Percentiles rank a stretch among this genome's conserved stretches.
Evolutionary conservation across 1,140 invertebrate species (phyloP).

Genomic region (Colletes gigas): DNA sequence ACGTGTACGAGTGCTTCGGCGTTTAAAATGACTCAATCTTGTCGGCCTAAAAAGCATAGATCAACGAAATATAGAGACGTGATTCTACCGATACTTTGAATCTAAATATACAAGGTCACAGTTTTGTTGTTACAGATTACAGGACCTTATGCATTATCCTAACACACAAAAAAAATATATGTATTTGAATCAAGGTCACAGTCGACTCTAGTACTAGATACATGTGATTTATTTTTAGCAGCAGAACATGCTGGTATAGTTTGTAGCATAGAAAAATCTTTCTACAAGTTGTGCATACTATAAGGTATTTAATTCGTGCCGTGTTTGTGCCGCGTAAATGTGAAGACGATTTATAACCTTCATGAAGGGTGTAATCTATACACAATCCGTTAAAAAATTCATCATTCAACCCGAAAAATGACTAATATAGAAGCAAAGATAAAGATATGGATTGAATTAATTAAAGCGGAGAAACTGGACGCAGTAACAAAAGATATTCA

Average conservation of each 20-base stretch:
- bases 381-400: slow-evolving; percentile 16
- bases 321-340: slow-evolving; percentile 29
- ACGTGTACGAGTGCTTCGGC: too few species aligned
- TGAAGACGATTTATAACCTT: slow-evolving; percentile 18
- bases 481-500: slow-evolving; percentile 47
- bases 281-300: not conserved
- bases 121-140: too few species aligned
- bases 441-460: slow-evolving; percentile 54
- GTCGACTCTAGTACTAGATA: too few species aligned
- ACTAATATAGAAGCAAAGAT: slow-evolving; percentile 30
- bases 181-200: too few species aligned
- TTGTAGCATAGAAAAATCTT: not conserved
- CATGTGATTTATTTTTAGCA: too few species aligned
- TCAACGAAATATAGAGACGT: not conserved
- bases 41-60: not conserved
- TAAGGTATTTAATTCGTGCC: not conserved
- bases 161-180: too few species aligned
- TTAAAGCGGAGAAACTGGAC: slow-evolving; percentile 46
- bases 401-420: slow-evolving; percentile 33
- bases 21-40: too few species aligned
- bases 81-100: too few species aligned
- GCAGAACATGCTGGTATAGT: too few species aligned
- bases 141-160: too few species aligned
- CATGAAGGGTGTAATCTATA: not conserved
- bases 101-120: too few species aligned